Conservation (phyloP, 2,113 vertebrate species). For the Grammomys surdaster region DNA sequence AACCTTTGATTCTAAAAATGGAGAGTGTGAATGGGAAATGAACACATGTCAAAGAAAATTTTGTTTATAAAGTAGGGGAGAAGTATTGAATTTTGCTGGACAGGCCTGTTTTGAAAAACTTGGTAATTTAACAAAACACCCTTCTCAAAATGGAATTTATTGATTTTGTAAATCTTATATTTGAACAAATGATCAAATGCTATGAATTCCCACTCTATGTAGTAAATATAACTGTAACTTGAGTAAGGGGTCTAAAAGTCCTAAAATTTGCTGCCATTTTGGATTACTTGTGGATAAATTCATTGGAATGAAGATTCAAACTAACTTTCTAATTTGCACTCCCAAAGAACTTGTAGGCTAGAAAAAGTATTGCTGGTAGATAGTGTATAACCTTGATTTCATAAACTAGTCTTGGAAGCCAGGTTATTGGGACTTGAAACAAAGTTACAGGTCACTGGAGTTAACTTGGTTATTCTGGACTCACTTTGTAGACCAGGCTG, state of each 20-base stretch:
- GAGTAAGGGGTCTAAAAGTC: not conserved
- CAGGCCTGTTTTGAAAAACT: slow-evolving; percentile 23
- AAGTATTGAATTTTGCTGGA: slow-evolving; percentile 35
- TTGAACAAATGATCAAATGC: slow-evolving; percentile 20
- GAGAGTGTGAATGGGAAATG: slow-evolving; percentile 99
- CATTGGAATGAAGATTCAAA: slow-evolving; percentile 36
- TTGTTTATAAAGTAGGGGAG: slow-evolving; percentile 88
- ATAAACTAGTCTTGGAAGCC: no score
- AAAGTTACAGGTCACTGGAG: slow-evolving; percentile 12
- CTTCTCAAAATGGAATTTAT: slow-evolving; percentile 48
- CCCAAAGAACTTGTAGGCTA: not conserved
- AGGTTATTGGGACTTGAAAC: not conserved
- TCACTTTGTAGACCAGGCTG: no score
- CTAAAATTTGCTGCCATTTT: not conserved
- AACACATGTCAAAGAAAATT: slow-evolving; percentile 97
- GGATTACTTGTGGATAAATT: not conserved
- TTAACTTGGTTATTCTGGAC: not conserved
- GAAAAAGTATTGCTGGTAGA: not conserved
- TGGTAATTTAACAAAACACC: slow-evolving; percentile 54
- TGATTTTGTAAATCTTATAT: slow-evolving; percentile 29
- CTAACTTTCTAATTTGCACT: not conserved
- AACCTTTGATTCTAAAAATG: slow-evolving; percentile 98
- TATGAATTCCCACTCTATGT: slow-evolving; percentile 10
- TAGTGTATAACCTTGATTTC: not conserved
- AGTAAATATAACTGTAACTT: slow-evolving; percentile 59